Percentiles rank a stretch among this genome's conserved stretches.
These are phyloP conservation scores for Styela plicata DNA, from an alignment of 23 tunicate species.

Conservation along the genomic window DNA sequence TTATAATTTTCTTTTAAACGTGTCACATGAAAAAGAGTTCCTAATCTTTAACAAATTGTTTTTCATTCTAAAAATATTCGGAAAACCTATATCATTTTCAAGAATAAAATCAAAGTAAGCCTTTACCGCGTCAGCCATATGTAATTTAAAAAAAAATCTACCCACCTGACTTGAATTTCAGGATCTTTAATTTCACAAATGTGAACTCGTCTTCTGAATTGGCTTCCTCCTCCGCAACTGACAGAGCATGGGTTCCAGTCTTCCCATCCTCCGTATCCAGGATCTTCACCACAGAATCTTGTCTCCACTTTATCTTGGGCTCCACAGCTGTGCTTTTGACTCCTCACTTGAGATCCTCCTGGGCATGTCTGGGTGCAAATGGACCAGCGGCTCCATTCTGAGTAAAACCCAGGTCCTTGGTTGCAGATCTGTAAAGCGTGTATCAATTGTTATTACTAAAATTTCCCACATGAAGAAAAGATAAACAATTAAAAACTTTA, in stretches of 20 bases:
- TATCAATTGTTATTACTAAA: no score
- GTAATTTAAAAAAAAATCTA: background rate
- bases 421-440: constrained; percentile 45
- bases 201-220: constrained; percentile 26
- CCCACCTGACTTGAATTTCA: constrained; percentile 18
- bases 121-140: no score
- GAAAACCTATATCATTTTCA: no score
- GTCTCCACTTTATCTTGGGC: constrained; percentile 44
- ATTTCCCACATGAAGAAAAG: no score
- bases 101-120: no score
- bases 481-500: no score
- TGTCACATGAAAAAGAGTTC: no score
- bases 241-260: constrained; percentile 76
- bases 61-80: no score
- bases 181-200: constrained; percentile 31
- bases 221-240: constrained; percentile 49
- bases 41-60: no score
- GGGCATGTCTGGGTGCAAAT: constrained; percentile 69
- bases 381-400: constrained; percentile 58
- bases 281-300: constrained; percentile 72
- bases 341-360: constrained; percentile 55
- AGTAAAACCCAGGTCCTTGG: constrained; percentile 40
- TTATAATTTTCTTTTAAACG: no score
- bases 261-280: constrained; percentile 55
- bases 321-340: constrained; percentile 58